phyloP scores from a whole-genome alignment of 2,888 invertebrate genomes.

The Eilema depressum region DNA sequence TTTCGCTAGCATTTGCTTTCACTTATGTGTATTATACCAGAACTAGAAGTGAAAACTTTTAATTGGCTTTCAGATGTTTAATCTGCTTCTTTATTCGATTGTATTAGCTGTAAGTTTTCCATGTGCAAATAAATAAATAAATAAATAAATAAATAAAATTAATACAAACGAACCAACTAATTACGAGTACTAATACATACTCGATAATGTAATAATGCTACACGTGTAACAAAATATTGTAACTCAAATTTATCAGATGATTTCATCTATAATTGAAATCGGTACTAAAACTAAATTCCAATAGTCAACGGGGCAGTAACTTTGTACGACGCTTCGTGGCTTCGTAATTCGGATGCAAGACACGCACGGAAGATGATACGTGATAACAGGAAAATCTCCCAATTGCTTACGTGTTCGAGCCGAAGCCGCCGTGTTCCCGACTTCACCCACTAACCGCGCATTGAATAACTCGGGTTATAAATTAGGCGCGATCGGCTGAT shows the following conservation, averaged over 20 bases:
- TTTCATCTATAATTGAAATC: constrained; percentile 53
- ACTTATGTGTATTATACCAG: too few species aligned
- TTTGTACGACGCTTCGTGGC: constrained; percentile 61
- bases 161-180: constrained; percentile 3
- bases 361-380: constrained; percentile 85
- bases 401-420: constrained; percentile 85
- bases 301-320: constrained; percentile 69
- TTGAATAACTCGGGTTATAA: constrained; percentile 84
- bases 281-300: constrained; percentile 59
- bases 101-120: too few species aligned
- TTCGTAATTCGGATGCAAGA: constrained; percentile 69
- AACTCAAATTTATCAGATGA: constrained; percentile 51
- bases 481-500: constrained; percentile 82
- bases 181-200: not conserved
- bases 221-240: constrained; percentile 42
- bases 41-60: too few species aligned
- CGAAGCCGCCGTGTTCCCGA: constrained; percentile 60
- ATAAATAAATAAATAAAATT: too few species aligned
- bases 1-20: too few species aligned
- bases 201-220: constrained; percentile 22
- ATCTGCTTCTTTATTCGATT: too few species aligned
- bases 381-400: constrained; percentile 87
- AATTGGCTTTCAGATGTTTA: too few species aligned
- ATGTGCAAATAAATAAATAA: too few species aligned
- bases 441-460: constrained; percentile 72